These are phyloP conservation scores for Misgurnus anguillicaudatus DNA, from an alignment of 2,113 vertebrate genomes.

Conservation along the genomic window DNA sequence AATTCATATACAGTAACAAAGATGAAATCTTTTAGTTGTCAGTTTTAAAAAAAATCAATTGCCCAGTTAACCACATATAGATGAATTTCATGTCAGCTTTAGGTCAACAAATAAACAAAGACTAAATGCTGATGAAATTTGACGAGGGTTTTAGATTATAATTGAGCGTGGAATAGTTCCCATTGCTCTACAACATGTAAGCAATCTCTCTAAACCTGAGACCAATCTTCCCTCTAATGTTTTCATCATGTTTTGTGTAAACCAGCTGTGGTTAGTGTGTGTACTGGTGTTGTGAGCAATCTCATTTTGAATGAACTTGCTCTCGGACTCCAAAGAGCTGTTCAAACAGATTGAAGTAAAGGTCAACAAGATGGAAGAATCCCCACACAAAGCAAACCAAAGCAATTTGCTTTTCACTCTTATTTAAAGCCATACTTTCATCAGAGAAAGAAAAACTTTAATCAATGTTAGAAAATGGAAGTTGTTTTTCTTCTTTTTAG, in stretches of 20 bases:
- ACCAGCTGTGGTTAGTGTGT: constrained; percentile 75
- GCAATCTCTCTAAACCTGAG: constrained; percentile 62
- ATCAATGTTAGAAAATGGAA: constrained; percentile 23
- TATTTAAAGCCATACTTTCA: constrained; percentile 39
- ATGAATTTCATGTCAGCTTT: neutral
- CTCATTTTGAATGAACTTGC: constrained; percentile 64
- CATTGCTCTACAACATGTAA: constrained; percentile 2
- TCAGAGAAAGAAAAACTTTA: constrained; percentile 25
- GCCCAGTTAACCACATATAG: neutral
- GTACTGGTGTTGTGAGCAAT: constrained; percentile 71
- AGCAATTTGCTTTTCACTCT: constrained; percentile 59
- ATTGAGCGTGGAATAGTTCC: neutral
- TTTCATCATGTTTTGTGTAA: constrained; percentile 72
- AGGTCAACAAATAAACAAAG: neutral
- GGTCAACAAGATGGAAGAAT: constrained; percentile 67
- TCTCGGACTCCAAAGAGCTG: constrained; percentile 67
- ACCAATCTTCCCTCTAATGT: constrained; percentile 43
- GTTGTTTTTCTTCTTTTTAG: neutral
- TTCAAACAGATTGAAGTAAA: constrained; percentile 71
- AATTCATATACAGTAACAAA: no score
- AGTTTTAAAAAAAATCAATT: no score
- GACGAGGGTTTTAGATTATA: constrained; percentile 1
- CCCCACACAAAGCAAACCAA: constrained; percentile 61
- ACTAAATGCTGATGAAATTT: constrained; percentile 34
- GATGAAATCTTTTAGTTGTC: no score